These are phyloP conservation scores for Fulmarus glacialis DNA, from an alignment of 2,113 vertebrate genomes.

Conservation along the genomic window DNA sequence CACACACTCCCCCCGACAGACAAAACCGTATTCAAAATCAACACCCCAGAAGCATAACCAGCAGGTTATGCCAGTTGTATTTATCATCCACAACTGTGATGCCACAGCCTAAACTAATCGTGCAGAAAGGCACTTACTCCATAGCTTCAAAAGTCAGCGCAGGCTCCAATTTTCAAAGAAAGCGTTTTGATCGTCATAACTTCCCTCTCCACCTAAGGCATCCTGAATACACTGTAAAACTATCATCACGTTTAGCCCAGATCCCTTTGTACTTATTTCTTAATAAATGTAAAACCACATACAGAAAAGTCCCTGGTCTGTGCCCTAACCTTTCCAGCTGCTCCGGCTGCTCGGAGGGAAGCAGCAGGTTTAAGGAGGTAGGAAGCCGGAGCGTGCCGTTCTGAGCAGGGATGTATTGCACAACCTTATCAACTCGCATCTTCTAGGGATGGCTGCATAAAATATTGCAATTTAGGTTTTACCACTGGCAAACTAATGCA, in stretches of 20 bases:
- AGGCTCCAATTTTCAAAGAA: background rate
- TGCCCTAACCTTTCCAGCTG: background rate
- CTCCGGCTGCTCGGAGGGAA: accelerated
- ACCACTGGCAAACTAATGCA: background rate
- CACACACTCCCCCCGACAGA: background rate
- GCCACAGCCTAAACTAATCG: background rate
- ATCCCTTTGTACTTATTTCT: background rate
- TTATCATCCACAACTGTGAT: background rate
- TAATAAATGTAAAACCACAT: background rate
- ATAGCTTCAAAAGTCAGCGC: background rate
- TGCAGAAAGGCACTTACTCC: background rate
- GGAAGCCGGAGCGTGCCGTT: accelerated
- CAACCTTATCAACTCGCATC: background rate
- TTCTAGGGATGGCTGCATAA: background rate
- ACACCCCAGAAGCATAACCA: conserved; percentile 22
- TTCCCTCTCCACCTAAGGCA: background rate
- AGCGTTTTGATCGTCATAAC: background rate
- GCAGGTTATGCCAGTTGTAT: conserved; percentile 15
- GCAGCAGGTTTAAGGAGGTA: background rate
- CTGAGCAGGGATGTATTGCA: background rate
- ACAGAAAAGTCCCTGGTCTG: background rate
- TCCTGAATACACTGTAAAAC: background rate
- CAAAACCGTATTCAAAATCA: background rate
- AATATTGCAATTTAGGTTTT: background rate
- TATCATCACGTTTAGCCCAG: background rate